Evolutionary conservation across 2,888 invertebrate genomes (phyloP), one percentile per base, ranked within the genome.

Genomic region (Synanthedon vespiformis): DNA sequence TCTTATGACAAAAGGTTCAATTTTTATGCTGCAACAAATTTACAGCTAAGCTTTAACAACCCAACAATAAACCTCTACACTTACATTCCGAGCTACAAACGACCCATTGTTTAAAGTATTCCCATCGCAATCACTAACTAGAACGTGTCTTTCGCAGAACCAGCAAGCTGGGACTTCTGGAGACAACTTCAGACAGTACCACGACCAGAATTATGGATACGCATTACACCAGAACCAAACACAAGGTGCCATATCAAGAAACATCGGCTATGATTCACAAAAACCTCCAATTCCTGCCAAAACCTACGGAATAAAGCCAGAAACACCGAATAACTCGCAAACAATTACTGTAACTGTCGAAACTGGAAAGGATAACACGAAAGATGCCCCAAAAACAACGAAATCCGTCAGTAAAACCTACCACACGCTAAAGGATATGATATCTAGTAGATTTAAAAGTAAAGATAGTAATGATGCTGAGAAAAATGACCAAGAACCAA

Each of bases 361-460:
- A 77, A 87, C 88, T 22, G 88, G 84, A 2, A 91, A 90, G 68
- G 90, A 90, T 53, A 87, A 76, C 44, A 88, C 86, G 13, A 85
- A 86, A 66, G 90, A 90, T 61, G 84, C 89, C 1, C 88, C 84
- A 0, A 89, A 90, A 72, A 88, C 83, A 53, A 81, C 88, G 50
- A 91, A 92, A 72, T 90, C 92, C n/a, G 90, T 93, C 55, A 91
- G 92, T 49, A 92, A 93, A 77, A 94, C 94, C 0, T 94, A 94
- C 68, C 92, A 94, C 72, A 93, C 94, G 4, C 89, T 94, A 57
- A 94, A 94, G 85, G 94, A 94, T 66, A 93, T 94, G 89, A 93
- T 94, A 68, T 94, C 94, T 18, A 93, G 92, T 72, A 90, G 92
- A 65, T 94, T 94, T 73, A 92, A 92, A 64, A 91, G 88, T 62